Base-by-base conservation (phyloP, 2,797 vertebrate genomes). In the Thaleichthys pacificus region DNA sequence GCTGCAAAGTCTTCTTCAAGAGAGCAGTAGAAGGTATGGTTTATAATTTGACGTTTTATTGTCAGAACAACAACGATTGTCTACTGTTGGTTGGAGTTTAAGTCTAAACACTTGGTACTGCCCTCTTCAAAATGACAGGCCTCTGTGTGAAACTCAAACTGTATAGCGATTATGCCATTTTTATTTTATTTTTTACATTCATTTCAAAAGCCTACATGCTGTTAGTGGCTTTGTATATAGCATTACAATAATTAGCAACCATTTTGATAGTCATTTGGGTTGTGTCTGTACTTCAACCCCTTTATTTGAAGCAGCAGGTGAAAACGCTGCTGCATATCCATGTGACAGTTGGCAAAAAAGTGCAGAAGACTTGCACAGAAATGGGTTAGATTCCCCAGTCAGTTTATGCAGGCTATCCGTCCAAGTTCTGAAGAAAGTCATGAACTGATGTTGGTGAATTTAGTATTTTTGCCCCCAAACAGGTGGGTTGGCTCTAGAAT, bases 1-100 rank as follows among this genome's bases (percentile, higher is more conserved):
- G 98, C 95, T 99, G 98, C 91, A 99, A 99, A 89, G 98, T 99
- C 84, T 99, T 99, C 94, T 99, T 99, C 93, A 99, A 99, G 91
- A 94, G 98, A 94, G 98, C 98, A 1, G 97, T 99, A 82, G 98
- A 99, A 98, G 98, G 97, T 99, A 97, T 3, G 75, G 1, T 35
- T 17, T 5, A 0, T 15, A 51, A 24, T 24, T 5, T 61, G 60
- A 26, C 11, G 11, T 15, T 47, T 17, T 7, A 56, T 56, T 17
- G 3, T 5, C 51, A 56, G 51, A n/a, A 17, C 6, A 56, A 5
- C 19, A n/a, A 56, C 11, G 47, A 30, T 17, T 0, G 6, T 21
- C 17, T 54, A 8, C 47, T 26, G 5, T 54, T 19, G 6, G 12
- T 3, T 22, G 5, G 14, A 11, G 22, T 21, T 12, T 26, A 3